Evolutionary conservation across 1,140 invertebrate genomes (phyloP).

Genomic region (Drosophila watanabei): DNA sequence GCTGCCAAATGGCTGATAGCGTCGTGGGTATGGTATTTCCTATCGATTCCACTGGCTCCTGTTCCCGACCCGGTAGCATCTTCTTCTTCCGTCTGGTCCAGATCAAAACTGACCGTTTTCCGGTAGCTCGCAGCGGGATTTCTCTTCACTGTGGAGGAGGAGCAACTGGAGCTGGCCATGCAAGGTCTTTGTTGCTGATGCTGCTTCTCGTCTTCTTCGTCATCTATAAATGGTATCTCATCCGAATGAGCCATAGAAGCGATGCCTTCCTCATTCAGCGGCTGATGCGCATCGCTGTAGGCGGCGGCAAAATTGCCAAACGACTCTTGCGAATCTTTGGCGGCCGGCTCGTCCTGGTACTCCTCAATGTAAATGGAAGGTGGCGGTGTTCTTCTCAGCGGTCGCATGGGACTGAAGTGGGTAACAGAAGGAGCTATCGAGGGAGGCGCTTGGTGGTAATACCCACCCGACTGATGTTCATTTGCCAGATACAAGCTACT

Average conservation of each 20-base stretch:
- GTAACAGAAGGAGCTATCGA: slow-evolving; percentile 19
- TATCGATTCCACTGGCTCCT: slow-evolving; percentile 56
- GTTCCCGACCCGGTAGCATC: not conserved
- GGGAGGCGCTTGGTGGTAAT: slow-evolving; percentile 45
- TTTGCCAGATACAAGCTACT: slow-evolving; percentile 77
- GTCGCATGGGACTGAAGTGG: slow-evolving; percentile 72
- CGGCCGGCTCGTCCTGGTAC: slow-evolving; percentile 73
- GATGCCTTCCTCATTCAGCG: slow-evolving; percentile 81
- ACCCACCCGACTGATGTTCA: slow-evolving; percentile 47
- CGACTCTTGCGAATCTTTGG: slow-evolving; percentile 71
- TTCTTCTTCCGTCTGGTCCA: slow-evolving; percentile 60
- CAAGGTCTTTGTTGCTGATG: slow-evolving; percentile 48
- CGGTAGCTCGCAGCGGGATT: slow-evolving; percentile 62
- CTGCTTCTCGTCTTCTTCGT: slow-evolving; percentile 70
- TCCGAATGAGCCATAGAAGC: slow-evolving; percentile 77
- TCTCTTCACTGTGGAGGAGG: slow-evolving; percentile 42
- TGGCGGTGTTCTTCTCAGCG: slow-evolving; percentile 69
- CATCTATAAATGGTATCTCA: slow-evolving; percentile 85
- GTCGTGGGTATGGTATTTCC: slow-evolving; percentile 81
- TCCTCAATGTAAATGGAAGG: slow-evolving; percentile 85
- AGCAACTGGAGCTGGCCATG: slow-evolving; percentile 32
- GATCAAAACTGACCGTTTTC: slow-evolving; percentile 85
- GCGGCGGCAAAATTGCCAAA: slow-evolving; percentile 67
- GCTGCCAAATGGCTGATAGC: slow-evolving; percentile 71
- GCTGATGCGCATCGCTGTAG: slow-evolving; percentile 80